Evolutionary conservation across 2,888 invertebrate genomes (phyloP).

Genomic region (Oxystoma pomonae): DNA sequence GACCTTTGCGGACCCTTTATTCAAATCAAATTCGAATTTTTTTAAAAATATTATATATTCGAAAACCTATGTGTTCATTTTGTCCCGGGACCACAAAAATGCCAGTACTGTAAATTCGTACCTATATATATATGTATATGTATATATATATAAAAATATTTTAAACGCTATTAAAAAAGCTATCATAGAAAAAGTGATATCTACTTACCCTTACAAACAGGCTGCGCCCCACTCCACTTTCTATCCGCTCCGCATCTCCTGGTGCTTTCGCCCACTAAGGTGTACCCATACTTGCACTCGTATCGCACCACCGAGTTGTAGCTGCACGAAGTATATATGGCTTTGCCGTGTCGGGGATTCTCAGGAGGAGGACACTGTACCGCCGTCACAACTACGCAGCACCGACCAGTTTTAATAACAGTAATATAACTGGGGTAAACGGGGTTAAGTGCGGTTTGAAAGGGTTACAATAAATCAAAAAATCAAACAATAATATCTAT

Average conservation of each 20-base stretch:
- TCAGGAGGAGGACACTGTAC: constrained; percentile 92
- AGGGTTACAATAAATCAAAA: too few species aligned
- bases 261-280: constrained; percentile 84
- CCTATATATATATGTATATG: too few species aligned
- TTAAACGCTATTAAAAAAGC: too few species aligned
- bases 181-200: too few species aligned
- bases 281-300: constrained; percentile 92
- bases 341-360: constrained; percentile 88
- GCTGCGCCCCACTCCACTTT: constrained; percentile 91
- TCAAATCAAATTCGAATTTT: too few species aligned
- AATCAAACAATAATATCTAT: too few species aligned
- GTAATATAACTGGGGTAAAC: background rate
- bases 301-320: constrained; percentile 95
- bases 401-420: constrained; percentile 26
- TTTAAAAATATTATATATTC: too few species aligned
- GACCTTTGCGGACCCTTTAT: too few species aligned
- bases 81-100: too few species aligned
- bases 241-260: constrained; percentile 91
- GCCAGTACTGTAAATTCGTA: too few species aligned
- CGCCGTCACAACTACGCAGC: constrained; percentile 69
- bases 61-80: too few species aligned
- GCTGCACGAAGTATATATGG: constrained; percentile 86
- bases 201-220: constrained; percentile 80
- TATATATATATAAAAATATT: too few species aligned
- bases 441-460: background rate